These are phyloP conservation scores for Caenorhabditis wallacei DNA, from an alignment of 2,888 invertebrate species.

Conservation along the genomic window DNA sequence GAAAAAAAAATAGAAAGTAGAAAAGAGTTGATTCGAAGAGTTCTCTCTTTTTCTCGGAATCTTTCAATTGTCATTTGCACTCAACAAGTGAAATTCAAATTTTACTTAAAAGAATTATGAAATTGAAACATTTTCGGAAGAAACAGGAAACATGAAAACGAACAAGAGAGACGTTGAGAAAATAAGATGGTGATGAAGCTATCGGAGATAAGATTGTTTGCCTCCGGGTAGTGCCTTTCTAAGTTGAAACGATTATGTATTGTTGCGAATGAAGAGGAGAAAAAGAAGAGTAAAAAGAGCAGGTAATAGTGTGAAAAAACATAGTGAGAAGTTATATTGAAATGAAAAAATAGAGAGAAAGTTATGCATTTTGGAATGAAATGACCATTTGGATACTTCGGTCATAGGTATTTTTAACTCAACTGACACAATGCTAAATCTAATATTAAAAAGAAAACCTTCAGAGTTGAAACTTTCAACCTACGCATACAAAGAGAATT, in stretches of 20 bases:
- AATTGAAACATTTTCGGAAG: constrained; percentile 8
- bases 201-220: constrained; percentile 55
- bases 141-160: constrained; percentile 30
- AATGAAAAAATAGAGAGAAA: constrained; percentile 11
- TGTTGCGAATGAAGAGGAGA: constrained; percentile 12
- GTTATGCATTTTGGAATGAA: constrained; percentile 57
- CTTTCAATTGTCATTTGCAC: too few relatives aligned
- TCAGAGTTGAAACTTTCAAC: background rate
- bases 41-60: too few relatives aligned
- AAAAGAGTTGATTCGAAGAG: background rate
- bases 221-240: constrained; percentile 19
- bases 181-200: constrained; percentile 39
- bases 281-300: constrained; percentile 26
- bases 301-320: constrained; percentile 31
- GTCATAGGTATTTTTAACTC: constrained; percentile 28
- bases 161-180: constrained; percentile 13
- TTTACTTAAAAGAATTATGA: background rate
- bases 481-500: constrained; percentile 12
- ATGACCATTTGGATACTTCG: constrained; percentile 29
- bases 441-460: constrained; percentile 10
- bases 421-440: background rate
- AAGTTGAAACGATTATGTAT: constrained; percentile 44
- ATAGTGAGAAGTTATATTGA: background rate
- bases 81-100: too few relatives aligned
- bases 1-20: background rate